Evolutionary conservation across 2,797 vertebrate species (phyloP), one percentile per base, ranked within the genome.

Genomic region (Apogon talboti): DNA sequence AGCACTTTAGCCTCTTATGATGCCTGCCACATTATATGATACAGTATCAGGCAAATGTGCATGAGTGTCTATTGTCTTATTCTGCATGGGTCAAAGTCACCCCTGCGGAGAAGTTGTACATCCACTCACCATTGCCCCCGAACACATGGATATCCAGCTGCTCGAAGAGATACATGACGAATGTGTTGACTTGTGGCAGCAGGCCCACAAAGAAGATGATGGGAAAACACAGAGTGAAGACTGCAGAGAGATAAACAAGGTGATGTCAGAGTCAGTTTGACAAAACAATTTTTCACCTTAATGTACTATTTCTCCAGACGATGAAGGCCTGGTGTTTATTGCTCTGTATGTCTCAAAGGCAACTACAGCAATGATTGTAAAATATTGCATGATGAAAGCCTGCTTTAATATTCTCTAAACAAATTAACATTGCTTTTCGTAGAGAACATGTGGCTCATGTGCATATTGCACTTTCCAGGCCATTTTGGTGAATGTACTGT

Each of bases 121-220:
- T 74, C 18, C 40, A 54, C 95, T 96, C 82, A 99, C 98, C 98
- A 53, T 99, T 99, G 82, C 98, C 98, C 86, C 98, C 98, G 19
- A 99, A 99, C 84, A 98, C 93, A 65, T 99, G 98, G 89, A 99
- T 98, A 94, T 99, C 98, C 91, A 99, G 92, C 92, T 99, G 98
- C 89, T 99, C 98, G 74, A 96, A 97, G 83, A 98, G 94, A 92
- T 99, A 99, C 97, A 99, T 98, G 88, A 98, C 94, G 80, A 99
- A 99, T 0, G 98, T 99, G 93, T 99, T 99, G 93, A 99, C 96
- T 85, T 99, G 98, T 81, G 98, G 98, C 85, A 99, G 96, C 82
- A 99, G 95, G 63, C 98, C 98, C 85, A 98, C 90, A 76, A 99
- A 98, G 94, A 99, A 99, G 74, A 99, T 94, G 90, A 99, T 75